Evolutionary conservation across 2,797 vertebrate species (phyloP), one percentile per base, ranked within the genome.

Genomic region (Myotis myotis): DNA sequence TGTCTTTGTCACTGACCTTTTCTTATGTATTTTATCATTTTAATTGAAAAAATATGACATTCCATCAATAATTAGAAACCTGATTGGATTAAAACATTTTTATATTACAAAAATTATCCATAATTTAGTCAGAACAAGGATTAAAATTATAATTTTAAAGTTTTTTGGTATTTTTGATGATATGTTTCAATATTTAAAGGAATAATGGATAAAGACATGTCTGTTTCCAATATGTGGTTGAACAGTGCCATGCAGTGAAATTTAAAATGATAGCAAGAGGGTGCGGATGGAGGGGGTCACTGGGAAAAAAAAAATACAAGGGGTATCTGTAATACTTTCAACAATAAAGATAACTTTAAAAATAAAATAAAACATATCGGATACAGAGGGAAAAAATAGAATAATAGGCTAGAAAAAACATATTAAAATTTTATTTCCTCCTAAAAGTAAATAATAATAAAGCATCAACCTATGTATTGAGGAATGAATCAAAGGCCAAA

Each of bases 361-460:
- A 62, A 62, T 62, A 62, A 62, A 62, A 62, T 62, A 62, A 62
- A 30, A 62, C 60, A 62, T 13, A 6, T 62, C 3, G 28, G 5
- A 62, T 62, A 13, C 60, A 62, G 28, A 62, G 60, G 25, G 6
- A 15, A 62, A 60, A 62, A 13, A 62, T 15, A 62, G 28, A 62
- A 62, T 62, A 62, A 62, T 62, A 62, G 12, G 60, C 60, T 30
- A 87, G 30, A 38, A 88, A 83, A 82, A 15, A 87, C 2, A 74
- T 71, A 82, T 79, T 11, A 71, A 93, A 76, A 33, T 87, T 30
- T 87, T 71, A 83, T 91, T 92, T 11, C 64, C 4, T 82, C 25
- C 79, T 83, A 75, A 86, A 51, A 87, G 28, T 64, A 78, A 16
- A 80, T 72, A 87, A 49, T 89, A 64, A 49, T 89, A 96, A 94